These are phyloP conservation scores for human (Homo sapiens) DNA, from an alignment of 2,113 vertebrate genomes.

Conservation along the genomic window DNA sequence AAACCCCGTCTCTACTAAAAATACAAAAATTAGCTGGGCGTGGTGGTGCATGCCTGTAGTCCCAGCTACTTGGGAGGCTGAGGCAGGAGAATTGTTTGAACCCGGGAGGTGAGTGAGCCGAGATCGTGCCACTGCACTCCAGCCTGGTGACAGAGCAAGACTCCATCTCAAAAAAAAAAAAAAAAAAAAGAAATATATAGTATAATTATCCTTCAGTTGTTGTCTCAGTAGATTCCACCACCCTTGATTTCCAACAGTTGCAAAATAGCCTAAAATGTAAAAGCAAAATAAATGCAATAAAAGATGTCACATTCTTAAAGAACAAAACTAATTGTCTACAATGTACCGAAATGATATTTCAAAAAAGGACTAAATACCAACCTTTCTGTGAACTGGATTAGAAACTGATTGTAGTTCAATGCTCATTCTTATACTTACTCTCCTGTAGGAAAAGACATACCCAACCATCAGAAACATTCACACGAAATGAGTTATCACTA, in stretches of 20 bases:
- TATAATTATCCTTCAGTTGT: neutral
- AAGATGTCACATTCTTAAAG: neutral
- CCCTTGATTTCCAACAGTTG: neutral
- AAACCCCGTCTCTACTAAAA: no score
- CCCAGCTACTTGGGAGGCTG: no score
- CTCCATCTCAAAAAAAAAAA: no score
- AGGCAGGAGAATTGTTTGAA: no score
- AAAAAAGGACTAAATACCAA: constrained; percentile 80
- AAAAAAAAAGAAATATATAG: no score
- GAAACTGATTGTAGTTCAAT: constrained; percentile 90
- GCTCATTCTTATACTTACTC: constrained; percentile 88
- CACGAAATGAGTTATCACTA: neutral
- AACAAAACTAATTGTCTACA: neutral
- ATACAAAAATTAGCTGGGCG: no score
- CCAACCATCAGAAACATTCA: constrained; percentile 44
- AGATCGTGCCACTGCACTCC: no score
- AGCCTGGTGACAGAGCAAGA: no score
- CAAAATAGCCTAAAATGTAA: constrained; percentile 7
- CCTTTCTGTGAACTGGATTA: constrained; percentile 92
- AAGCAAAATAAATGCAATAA: neutral
- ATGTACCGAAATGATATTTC: neutral
- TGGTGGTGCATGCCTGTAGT: no score
- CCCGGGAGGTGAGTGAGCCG: no score
- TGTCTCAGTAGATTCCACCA: neutral
- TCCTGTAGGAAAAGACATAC: constrained; percentile 83